Evolutionary conservation across 2,113 vertebrate species (phyloP).

Genomic region (Galeopterus variegatus): DNA sequence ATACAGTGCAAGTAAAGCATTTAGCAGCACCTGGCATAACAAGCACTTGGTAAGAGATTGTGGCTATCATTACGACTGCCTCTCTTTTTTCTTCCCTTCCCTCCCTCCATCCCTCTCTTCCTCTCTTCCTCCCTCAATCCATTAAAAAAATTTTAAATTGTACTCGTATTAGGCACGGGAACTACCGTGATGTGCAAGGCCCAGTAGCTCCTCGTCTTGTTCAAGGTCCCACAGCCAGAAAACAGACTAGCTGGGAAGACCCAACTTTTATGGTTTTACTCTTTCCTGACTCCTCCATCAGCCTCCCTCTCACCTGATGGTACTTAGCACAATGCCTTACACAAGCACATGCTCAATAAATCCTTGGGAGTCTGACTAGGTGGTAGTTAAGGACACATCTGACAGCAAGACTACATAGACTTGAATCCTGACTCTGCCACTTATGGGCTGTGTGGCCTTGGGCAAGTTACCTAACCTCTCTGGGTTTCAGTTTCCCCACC

Average conservation of each 20-base stretch:
- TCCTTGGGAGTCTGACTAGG: background rate
- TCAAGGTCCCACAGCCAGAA: background rate
- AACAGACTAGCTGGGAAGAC: background rate
- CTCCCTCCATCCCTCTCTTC: background rate
- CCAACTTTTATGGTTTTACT: background rate
- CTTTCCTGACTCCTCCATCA: background rate
- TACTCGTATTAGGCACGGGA: background rate
- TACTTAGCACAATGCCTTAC: background rate
- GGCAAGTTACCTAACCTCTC: background rate
- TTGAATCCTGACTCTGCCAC: background rate
- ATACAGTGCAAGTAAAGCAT: background rate
- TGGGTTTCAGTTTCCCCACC: background rate
- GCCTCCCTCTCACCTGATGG: background rate
- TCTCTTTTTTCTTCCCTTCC: background rate
- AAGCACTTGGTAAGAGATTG: background rate
- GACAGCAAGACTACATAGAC: background rate
- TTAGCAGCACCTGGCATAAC: background rate
- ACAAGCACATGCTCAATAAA: background rate
- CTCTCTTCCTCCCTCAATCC: rapidly evolving
- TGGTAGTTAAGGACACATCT: background rate
- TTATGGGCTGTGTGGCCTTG: background rate
- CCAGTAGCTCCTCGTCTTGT: background rate
- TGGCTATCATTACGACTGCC: too few species aligned
- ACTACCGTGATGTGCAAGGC: background rate
- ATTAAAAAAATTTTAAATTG: background rate